Percentiles rank a stretch among this genome's conserved stretches.
These are phyloP conservation scores for Notothenia rossii DNA, from an alignment of 2,113 vertebrate species.

Conservation along the genomic window DNA sequence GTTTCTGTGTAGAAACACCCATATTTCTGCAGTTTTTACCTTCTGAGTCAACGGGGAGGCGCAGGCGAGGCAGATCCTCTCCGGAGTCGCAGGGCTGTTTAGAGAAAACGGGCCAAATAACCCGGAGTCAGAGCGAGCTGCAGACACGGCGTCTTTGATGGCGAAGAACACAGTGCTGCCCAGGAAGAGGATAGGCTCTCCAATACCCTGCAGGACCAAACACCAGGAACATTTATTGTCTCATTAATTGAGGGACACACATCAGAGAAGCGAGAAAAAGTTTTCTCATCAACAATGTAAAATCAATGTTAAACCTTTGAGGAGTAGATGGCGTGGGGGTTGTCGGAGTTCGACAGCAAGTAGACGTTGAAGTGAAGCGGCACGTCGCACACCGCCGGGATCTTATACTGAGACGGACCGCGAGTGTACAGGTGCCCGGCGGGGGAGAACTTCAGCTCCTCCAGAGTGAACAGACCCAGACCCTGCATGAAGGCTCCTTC, in stretches of 20 bases:
- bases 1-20: no score
- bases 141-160: constrained; percentile 84
- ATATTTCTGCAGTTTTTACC: constrained; percentile 63
- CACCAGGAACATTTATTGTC: neutral
- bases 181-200: constrained; percentile 85
- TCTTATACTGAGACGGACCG: constrained; percentile 89
- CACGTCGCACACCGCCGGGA: constrained; percentile 88
- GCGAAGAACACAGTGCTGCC: constrained; percentile 89
- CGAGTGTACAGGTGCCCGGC: constrained; percentile 84
- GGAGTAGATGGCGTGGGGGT: constrained; percentile 89
- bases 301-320: constrained; percentile 81
- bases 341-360: constrained; percentile 82
- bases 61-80: constrained; percentile 86
- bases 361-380: constrained; percentile 87
- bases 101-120: constrained; percentile 79
- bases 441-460: constrained; percentile 89
- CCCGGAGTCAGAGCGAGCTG: constrained; percentile 79
- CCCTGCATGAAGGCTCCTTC: constrained; percentile 91
- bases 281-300: no score
- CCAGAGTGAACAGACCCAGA: constrained; percentile 88
- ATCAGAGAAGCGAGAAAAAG: neutral
- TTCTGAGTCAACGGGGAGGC: constrained; percentile 86
- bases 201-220: constrained; percentile 81
- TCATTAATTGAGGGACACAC: no score
- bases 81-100: constrained; percentile 86